These are phyloP conservation scores for Promerops cafer DNA, from an alignment of 2,113 vertebrate genomes.

Conservation along the genomic window DNA sequence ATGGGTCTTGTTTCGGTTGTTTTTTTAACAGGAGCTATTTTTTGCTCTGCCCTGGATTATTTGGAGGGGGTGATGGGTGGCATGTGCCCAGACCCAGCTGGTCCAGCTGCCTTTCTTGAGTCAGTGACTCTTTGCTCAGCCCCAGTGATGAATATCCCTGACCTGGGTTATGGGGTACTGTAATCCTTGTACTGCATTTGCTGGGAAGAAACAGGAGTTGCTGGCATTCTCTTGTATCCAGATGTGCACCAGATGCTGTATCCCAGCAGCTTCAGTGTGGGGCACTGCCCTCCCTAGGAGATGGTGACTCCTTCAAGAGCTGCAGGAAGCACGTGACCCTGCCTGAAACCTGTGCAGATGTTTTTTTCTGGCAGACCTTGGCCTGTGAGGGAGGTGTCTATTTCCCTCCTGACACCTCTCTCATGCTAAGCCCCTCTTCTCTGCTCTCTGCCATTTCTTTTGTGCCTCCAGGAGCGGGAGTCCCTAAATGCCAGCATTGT, in stretches of 20 bases:
- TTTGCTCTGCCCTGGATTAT: background rate
- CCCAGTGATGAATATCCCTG: background rate
- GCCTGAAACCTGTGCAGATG: too few species aligned
- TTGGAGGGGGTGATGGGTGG: background rate
- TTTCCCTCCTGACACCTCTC: background rate
- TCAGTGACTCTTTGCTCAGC: background rate
- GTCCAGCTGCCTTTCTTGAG: fast-evolving
- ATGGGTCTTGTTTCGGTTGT: background rate
- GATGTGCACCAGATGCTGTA: background rate
- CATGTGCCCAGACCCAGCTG: fast-evolving
- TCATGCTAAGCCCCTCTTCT: background rate
- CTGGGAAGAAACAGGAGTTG: background rate
- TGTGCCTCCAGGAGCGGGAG: constrained; percentile 83
- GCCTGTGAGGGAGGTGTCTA: fast-evolving
- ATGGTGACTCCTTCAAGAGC: background rate
- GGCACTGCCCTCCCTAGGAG: background rate
- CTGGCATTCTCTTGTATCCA: background rate
- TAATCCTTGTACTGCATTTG: background rate
- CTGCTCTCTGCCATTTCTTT: background rate
- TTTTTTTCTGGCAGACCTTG: background rate
- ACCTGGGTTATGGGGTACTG: fast-evolving
- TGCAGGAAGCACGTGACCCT: background rate
- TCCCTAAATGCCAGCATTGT: constrained; percentile 90
- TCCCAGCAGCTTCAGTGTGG: background rate
- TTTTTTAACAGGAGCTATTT: background rate